These are phyloP conservation scores for Todiramphus saurophagus DNA, from an alignment of 2,113 vertebrate genomes.

Conservation along the genomic window DNA sequence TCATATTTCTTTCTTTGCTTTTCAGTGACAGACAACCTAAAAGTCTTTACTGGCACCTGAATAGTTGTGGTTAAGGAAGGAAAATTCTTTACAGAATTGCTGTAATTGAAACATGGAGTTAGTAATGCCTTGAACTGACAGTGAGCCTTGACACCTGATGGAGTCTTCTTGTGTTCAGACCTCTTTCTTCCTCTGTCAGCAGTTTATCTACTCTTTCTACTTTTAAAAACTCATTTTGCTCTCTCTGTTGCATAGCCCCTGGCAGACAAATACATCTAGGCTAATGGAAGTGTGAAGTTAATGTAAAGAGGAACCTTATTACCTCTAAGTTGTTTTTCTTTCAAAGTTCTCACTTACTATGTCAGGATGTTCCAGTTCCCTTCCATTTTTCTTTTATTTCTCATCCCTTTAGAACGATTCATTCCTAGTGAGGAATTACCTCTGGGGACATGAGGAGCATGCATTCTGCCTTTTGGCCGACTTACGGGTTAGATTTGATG, in stretches of 20 bases:
- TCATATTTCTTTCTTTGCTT: neutral
- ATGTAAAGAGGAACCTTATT: constrained; percentile 18
- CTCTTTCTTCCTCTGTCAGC: neutral
- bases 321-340: neutral
- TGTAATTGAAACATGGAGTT: neutral
- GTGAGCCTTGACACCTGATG: neutral
- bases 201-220: neutral
- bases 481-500: neutral
- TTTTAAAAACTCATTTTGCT: neutral
- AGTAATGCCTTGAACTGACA: neutral
- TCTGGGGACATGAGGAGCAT: neutral
- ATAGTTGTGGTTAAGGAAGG: neutral
- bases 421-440: neutral
- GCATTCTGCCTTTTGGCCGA: neutral
- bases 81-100: neutral
- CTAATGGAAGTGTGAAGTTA: constrained; percentile 22
- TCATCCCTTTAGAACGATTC: neutral
- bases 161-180: neutral
- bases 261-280: constrained; percentile 1
- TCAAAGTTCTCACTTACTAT: neutral
- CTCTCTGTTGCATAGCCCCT: neutral
- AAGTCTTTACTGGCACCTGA: neutral
- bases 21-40: neutral
- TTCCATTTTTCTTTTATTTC: constrained; percentile 6
- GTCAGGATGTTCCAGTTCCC: neutral